Conservation (phyloP, 2,797 vertebrate genomes). For the Coendou prehensilis region DNA sequence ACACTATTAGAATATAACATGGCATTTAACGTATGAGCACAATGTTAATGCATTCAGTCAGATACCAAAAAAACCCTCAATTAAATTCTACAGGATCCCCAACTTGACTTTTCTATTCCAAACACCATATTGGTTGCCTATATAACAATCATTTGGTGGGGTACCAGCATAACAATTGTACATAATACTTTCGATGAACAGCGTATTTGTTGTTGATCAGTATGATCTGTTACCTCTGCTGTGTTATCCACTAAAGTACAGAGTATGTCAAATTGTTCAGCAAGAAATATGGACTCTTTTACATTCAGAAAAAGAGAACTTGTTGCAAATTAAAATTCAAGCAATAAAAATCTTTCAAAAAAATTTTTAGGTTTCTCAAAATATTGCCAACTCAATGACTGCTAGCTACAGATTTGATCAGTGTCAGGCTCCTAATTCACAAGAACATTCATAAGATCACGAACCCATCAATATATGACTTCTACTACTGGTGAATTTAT, state of each 20-base stretch:
- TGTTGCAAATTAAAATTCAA: background rate
- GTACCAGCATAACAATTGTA: background rate
- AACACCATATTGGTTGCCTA: background rate
- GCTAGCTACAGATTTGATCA: background rate
- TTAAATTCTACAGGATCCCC: conserved; percentile 19
- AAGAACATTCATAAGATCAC: background rate
- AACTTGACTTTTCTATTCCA: conserved; percentile 34
- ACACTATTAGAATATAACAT: background rate
- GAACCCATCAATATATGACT: background rate
- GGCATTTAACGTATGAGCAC: background rate
- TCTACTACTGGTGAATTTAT: background rate
- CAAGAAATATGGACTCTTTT: background rate
- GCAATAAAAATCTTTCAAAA: conserved; percentile 17
- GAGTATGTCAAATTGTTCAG: background rate
- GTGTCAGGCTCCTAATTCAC: background rate
- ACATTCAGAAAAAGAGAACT: conserved; percentile 4
- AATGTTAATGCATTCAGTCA: background rate
- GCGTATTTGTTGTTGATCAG: background rate
- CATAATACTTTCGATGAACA: background rate
- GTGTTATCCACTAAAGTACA: background rate
- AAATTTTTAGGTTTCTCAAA: background rate
- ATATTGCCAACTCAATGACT: background rate
- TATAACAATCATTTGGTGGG: background rate
- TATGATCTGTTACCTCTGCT: background rate
- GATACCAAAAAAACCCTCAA: background rate